A percentile compares a stretch with the other conserved stretches of the same genome.
phyloP scores from a whole-genome alignment of 37 sponge, comb jelly and placozoan genomes.

The Trichoplax adhaerens region DNA sequence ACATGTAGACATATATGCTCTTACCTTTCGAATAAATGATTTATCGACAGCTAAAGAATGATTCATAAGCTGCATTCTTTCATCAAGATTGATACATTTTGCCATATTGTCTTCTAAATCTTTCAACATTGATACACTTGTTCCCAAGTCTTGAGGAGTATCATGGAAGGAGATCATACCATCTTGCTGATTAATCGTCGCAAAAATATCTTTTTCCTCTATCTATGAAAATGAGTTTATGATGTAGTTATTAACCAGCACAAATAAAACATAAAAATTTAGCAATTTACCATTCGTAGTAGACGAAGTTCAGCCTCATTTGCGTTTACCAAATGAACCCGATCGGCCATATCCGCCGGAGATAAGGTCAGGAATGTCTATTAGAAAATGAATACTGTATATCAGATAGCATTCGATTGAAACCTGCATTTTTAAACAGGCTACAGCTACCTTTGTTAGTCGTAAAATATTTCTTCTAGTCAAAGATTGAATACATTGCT shows the following conservation, averaged over 20 bases:
- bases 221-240: slow-evolving; percentile 29
- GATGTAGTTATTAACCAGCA: neutral
- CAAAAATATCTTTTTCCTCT: slow-evolving; percentile 70
- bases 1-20: too few species aligned
- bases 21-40: too few species aligned
- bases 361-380: slow-evolving; percentile 76
- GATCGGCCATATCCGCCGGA: slow-evolving; percentile 46
- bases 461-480: slow-evolving; percentile 40
- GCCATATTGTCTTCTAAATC: neutral
- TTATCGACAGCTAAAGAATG: too few species aligned
- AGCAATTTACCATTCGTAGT: slow-evolving; percentile 52
- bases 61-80: slow-evolving; percentile 14
- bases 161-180: slow-evolving; percentile 73
- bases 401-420: neutral
- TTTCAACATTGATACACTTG: slow-evolving; percentile 11
- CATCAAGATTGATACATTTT: slow-evolving; percentile 38
- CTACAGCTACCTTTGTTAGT: slow-evolving; percentile 50
- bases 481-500: slow-evolving; percentile 29
- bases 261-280: neutral
- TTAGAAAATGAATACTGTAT: neutral
- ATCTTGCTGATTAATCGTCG: slow-evolving; percentile 57
- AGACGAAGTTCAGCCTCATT: slow-evolving; percentile 73
- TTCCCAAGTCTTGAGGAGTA: slow-evolving; percentile 40
- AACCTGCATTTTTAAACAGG: neutral
- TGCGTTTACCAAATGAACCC: slow-evolving; percentile 28